Evolutionary conservation across 2,113 vertebrate species (phyloP), one percentile per base, ranked within the genome.

Genomic region (Antechinus flavipes): DNA sequence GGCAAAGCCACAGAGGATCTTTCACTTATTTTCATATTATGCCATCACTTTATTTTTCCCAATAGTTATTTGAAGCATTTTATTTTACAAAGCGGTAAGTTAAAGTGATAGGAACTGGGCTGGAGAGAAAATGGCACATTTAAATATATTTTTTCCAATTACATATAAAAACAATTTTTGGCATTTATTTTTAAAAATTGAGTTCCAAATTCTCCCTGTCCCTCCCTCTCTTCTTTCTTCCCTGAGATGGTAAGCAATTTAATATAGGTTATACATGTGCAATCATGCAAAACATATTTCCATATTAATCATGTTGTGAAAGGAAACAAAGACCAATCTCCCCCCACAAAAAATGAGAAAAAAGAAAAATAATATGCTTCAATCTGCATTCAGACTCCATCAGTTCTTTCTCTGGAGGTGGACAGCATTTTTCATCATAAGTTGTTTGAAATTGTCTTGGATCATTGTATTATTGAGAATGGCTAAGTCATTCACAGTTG

Each of bases 11-110:
- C 5, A 16, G 10, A 47, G 42, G 2, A 47, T 23, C 52, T 90
- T 19, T 93, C 30, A 12, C 35, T 93, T 92, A 55, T 46, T 96
- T 95, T 11, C 22, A 93, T 54, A 47, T n/a, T 35, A 16, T 94
- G n/a, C n/a, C 7, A 84, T 42, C 19, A 42, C 5, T 14, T 8
- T 50, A 46, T 4, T 53, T 58, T 30, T 89, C 89, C 42, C 26
- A 89, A 47, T 1, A 10, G 16, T 24, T 76, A 22, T 46, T 91
- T 47, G 49, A 92, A 92, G 46, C 3, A 14, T 50, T 25, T 11
- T 22, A 24, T 35, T 94, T 95, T 58, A 54, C 1, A 56, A 24
- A 61, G 12, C 46, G 35, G 6, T 89, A 90, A 94, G 35, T 10
- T 94, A 22, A 42, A 50, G 91, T 54, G 91, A 0, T 10, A 61